phyloP scores from a whole-genome alignment of 2,797 vertebrate species.

The Catharus ustulatus region DNA sequence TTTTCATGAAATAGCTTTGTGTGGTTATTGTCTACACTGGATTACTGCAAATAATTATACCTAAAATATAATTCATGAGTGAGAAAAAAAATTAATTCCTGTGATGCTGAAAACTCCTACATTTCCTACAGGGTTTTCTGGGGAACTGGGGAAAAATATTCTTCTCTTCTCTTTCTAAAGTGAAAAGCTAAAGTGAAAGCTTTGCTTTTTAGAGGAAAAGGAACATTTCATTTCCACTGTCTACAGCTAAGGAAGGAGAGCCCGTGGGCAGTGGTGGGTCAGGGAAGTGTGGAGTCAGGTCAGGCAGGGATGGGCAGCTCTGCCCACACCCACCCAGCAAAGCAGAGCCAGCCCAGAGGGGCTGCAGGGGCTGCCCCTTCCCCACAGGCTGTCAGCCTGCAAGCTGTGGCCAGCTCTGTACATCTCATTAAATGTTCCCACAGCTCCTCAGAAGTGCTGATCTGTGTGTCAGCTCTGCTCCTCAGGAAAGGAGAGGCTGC shows the following conservation, averaged over 20 bases:
- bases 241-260: not conserved
- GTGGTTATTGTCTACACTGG: not conserved
- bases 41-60: not conserved
- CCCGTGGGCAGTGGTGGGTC: fast-evolving
- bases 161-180: not conserved
- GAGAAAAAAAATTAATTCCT: not conserved
- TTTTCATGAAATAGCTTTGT: not conserved
- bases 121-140: not conserved
- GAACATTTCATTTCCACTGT: not conserved
- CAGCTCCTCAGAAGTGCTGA: not conserved
- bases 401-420: not conserved
- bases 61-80: not conserved
- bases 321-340: not conserved
- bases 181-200: too few relatives aligned
- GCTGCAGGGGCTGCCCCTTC: not conserved
- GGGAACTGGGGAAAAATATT: not conserved
- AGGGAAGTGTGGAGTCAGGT: not conserved
- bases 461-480: conserved; percentile 27
- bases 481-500: not conserved
- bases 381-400: not conserved
- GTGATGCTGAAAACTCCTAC: not conserved
- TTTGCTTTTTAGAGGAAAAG: not conserved
- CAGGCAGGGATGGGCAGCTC: not conserved
- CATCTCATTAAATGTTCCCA: not conserved
- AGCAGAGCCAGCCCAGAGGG: fast-evolving